These are phyloP conservation scores for Melinaea marsaeus DNA, from an alignment of 2,888 invertebrate genomes.

Conservation along the genomic window DNA sequence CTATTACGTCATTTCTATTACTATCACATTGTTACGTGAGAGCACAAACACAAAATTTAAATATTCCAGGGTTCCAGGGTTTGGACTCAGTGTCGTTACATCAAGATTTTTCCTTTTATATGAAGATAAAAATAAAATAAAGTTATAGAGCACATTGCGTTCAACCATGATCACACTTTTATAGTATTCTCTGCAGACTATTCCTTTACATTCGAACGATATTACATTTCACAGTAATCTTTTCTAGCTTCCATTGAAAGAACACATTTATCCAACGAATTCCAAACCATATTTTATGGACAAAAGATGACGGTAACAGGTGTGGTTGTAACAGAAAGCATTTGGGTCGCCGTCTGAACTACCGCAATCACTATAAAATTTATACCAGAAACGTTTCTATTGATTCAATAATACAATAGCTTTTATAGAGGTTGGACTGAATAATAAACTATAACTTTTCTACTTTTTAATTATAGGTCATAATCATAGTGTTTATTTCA, in stretches of 20 bases:
- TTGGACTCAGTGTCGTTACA: too few relatives aligned
- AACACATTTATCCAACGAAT: conserved; percentile 16
- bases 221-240: background rate
- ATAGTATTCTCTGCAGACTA: too few relatives aligned
- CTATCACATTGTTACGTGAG: too few relatives aligned
- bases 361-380: conserved; percentile 18
- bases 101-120: too few relatives aligned
- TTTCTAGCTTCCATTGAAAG: conserved; percentile 6
- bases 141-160: too few relatives aligned
- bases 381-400: conserved; percentile 10
- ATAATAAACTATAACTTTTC: conserved; percentile 11
- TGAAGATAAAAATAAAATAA: too few relatives aligned
- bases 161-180: too few relatives aligned
- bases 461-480: background rate
- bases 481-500: too few relatives aligned
- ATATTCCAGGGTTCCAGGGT: too few relatives aligned
- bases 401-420: conserved; percentile 11
- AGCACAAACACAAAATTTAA: too few relatives aligned
- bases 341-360: conserved; percentile 11
- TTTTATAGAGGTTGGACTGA: conserved; percentile 9
- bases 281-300: conserved; percentile 17
- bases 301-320: conserved; percentile 26
- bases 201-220: too few relatives aligned
- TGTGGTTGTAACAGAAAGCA: conserved; percentile 24
- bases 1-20: too few relatives aligned